Evolutionary conservation across 2,888 invertebrate species (phyloP).

Genomic region (Chloroclysta siterata): DNA sequence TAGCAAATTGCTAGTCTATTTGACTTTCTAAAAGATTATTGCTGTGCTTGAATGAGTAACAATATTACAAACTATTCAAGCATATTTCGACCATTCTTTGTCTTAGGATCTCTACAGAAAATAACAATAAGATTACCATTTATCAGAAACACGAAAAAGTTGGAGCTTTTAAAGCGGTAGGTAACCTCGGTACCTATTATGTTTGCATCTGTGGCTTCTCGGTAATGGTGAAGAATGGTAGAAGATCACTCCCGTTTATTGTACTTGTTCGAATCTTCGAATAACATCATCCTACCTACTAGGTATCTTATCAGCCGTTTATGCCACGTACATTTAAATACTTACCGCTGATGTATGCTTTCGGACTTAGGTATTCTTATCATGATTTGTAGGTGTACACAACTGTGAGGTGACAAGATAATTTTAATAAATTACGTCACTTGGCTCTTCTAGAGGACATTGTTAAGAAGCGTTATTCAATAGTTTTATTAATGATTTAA

Average conservation of each 20-base stretch:
- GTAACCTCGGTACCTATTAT: not conserved
- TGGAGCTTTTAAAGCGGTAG: not conserved
- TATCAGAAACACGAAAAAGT: not conserved
- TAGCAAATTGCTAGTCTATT: too few relatives aligned
- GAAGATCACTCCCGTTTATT: conserved; percentile 28
- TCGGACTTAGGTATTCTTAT: conserved; percentile 43
- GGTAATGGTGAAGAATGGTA: conserved; percentile 11
- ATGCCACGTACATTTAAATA: conserved; percentile 33
- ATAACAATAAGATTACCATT: not conserved
- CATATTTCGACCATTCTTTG: too few relatives aligned
- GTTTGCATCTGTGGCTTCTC: not conserved
- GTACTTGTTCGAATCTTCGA: conserved; percentile 20
- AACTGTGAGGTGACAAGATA: conserved; percentile 34
- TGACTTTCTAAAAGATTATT: too few relatives aligned
- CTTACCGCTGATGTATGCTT: conserved; percentile 34
- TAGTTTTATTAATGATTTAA: not conserved
- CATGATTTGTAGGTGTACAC: conserved; percentile 34
- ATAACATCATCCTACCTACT: conserved; percentile 31
- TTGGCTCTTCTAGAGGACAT: conserved; percentile 16
- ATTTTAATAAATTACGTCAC: conserved; percentile 35
- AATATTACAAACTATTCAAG: too few relatives aligned
- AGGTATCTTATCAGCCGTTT: conserved; percentile 40
- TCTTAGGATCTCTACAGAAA: not conserved
- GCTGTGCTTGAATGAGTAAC: too few relatives aligned
- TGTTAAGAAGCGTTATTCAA: conserved; percentile 24